Evolutionary conservation across 1,140 invertebrate species (phyloP).

Genomic region (Macrostomum lignano): DNA sequence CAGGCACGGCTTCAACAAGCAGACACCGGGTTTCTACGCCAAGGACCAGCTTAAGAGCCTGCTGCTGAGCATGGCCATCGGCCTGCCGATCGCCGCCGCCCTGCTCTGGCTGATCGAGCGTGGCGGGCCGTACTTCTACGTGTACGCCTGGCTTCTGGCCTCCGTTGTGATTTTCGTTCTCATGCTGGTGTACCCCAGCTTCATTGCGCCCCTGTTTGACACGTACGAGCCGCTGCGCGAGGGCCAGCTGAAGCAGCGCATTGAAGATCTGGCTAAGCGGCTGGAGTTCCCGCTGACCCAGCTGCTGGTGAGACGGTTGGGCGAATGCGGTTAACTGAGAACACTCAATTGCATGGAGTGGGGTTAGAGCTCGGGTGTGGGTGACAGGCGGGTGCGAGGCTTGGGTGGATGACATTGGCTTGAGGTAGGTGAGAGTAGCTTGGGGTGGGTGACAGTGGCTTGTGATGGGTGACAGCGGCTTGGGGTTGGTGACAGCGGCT

Average conservation of each 20-base stretch:
- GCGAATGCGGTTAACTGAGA: too few species aligned
- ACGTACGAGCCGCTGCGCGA: slow-evolving; percentile 83
- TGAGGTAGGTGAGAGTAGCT: too few species aligned
- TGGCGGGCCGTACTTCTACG: slow-evolving; percentile 54
- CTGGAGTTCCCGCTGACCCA: slow-evolving; percentile 75
- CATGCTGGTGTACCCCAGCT: slow-evolving; percentile 71
- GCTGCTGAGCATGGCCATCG: slow-evolving; percentile 43
- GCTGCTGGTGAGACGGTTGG: too few species aligned
- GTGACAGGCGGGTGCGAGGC: too few species aligned
- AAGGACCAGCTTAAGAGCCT: slow-evolving; percentile 71
- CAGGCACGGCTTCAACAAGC: slow-evolving; percentile 88
- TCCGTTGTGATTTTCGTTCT: slow-evolving; percentile 36
- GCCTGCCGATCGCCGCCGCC: slow-evolving; percentile 45
- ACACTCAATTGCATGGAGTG: too few species aligned
- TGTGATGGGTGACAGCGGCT: too few species aligned
- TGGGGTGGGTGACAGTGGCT: too few species aligned
- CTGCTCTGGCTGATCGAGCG: slow-evolving; percentile 59
- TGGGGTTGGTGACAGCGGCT: too few species aligned
- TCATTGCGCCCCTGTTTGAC: slow-evolving; percentile 90
- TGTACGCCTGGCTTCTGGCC: slow-evolving; percentile 71
- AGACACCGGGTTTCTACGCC: slow-evolving; percentile 61
- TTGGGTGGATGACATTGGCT: too few species aligned
- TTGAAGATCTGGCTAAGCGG: slow-evolving; percentile 56
- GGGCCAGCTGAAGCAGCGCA: slow-evolving; percentile 50
- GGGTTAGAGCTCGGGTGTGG: too few species aligned